A percentile compares a stretch with the other conserved stretches of the same genome.
Evolutionary conservation across 2,113 vertebrate genomes (phyloP).

Genomic region (Misgurnus mizolepis): DNA sequence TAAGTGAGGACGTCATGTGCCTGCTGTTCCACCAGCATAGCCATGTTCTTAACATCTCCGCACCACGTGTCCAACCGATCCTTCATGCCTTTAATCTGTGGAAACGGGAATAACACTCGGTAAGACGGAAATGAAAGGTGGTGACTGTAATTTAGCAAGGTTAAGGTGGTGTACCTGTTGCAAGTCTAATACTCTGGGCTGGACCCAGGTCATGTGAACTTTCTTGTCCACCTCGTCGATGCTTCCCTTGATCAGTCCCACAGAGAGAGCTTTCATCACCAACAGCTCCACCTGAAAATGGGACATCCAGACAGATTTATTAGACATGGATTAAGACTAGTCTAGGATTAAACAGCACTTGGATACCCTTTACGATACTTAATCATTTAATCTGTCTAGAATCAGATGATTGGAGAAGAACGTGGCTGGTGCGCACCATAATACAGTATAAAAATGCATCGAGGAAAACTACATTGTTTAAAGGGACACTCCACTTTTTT

Average conservation of each 20-base stretch:
- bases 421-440: too few species aligned
- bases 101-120: background rate
- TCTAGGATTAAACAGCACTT: constrained; percentile 4
- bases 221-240: constrained; percentile 95
- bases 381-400: background rate
- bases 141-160: too few species aligned
- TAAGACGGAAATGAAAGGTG: too few species aligned
- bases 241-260: constrained; percentile 92
- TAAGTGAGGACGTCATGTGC: constrained; percentile 97
- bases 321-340: background rate
- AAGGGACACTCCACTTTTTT: too few species aligned
- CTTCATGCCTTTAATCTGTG: constrained; percentile 97
- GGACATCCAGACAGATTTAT: background rate
- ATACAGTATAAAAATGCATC: too few species aligned
- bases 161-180: constrained; percentile 81
- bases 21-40: constrained; percentile 95
- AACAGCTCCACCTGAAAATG: constrained; percentile 88
- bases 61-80: constrained; percentile 96
- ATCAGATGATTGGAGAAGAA: background rate
- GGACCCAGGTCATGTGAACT: constrained; percentile 99
- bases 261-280: constrained; percentile 97
- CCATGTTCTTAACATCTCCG: constrained; percentile 94
- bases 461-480: background rate
- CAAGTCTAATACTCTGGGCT: constrained; percentile 91
- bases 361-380: background rate